Evolutionary conservation across 2,113 vertebrate species (phyloP), one percentile per base, ranked within the genome.

Genomic region (Ammospiza caudacuta): DNA sequence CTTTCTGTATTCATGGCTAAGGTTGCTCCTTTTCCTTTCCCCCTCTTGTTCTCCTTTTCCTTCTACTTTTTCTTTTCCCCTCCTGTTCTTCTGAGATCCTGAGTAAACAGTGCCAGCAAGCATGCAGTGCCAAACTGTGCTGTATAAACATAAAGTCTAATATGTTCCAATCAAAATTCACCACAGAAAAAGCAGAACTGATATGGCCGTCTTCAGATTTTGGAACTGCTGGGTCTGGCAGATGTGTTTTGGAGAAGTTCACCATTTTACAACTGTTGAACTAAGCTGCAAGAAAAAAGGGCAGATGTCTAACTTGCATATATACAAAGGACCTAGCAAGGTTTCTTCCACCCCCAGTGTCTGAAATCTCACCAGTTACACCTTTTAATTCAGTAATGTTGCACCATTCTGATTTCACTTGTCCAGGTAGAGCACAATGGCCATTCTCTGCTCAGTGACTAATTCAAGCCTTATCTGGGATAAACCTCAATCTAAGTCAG

Each of bases 381-480:
- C 41, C 24, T 49, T 54, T 86, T 46, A 66, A 5, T 25, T 83
- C n/a, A 12, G 47, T 59, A 4, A 13, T 5, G 27, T 55, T n/a
- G 15, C 21, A 43, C 29, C 9, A 9, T 61, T 95, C 49, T 66
- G 84, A 43, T 79, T 82, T 54, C 29, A 13, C 39, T n/a, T 57
- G 17, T 47, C 15, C 46, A 10, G 12, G 16, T 51, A 46, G 66
- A 70, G 25, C 25, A 15, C 0, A 0, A 19, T 41, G 61, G 24
- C 21, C 9, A 0, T 44, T 52, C 64, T 59, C 12, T 73, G 11
- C 55, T 82, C n/a, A 12, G 43, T 44, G 18, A 15, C 12, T 35
- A 51, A n/a, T 78, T 68, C 44, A 82, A 57, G 27, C 0, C 0
- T 59, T 93, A 23, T 24, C 31, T 78, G 68, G 18, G 12, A 37